These are phyloP conservation scores for Hetaerina titia DNA, from an alignment of 2,888 invertebrate genomes.

Conservation along the genomic window DNA sequence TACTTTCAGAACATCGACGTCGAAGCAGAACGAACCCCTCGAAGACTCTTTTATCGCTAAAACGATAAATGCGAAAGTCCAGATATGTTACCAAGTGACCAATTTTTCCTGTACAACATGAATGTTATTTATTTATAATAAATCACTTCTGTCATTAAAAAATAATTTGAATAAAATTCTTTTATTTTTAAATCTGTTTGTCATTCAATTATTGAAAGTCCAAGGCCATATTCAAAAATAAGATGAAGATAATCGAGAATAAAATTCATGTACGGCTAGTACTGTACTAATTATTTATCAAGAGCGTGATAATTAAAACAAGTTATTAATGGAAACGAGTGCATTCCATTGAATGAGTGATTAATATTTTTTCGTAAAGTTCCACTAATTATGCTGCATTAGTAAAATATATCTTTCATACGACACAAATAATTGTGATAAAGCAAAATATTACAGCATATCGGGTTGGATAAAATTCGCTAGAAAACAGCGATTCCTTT, in stretches of 20 bases:
- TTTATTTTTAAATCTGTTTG: not conserved
- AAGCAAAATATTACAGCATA: no score
- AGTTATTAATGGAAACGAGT: no score
- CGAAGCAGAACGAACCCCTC: constrained; percentile 36
- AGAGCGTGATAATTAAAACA: no score
- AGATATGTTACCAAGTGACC: constrained; percentile 29
- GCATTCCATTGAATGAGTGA: no score
- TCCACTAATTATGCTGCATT: no score
- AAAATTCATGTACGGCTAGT: no score
- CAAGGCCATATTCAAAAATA: not conserved
- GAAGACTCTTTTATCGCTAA: constrained; percentile 14
- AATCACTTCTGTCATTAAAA: constrained; percentile 16
- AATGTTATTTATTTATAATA: constrained; percentile 63
- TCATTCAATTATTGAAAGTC: not conserved
- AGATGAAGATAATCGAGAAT: not conserved
- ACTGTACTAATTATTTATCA: no score
- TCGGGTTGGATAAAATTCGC: no score
- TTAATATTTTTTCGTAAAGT: no score
- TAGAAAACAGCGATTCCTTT: no score
- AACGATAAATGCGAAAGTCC: constrained; percentile 21
- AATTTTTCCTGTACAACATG: constrained; percentile 37
- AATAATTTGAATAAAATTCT: not conserved
- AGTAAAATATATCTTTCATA: no score
- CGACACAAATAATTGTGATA: no score
- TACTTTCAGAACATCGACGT: constrained; percentile 22